A percentile compares a stretch with the other conserved stretches of the same genome.
Conservation (phyloP, 2,113 vertebrate genomes). For the Ardeotis arabs region DNA sequence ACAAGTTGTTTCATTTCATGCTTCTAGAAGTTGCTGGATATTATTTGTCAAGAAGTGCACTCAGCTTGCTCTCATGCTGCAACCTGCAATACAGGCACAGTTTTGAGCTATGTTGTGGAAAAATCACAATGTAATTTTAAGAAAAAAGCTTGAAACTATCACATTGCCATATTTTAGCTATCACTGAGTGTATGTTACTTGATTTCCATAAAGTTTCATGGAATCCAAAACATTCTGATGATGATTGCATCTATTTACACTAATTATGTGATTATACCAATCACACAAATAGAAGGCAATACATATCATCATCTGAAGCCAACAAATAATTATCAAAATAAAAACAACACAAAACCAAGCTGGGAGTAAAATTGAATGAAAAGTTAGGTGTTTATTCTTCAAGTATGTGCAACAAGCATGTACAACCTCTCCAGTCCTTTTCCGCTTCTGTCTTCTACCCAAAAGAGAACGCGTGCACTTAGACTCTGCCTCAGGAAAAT, state of each 20-base stretch:
- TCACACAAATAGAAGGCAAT: slow-evolving; percentile 44
- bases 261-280: slow-evolving; percentile 60
- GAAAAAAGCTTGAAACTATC: neutral
- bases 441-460: neutral
- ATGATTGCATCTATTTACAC: slow-evolving; percentile 53
- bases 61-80: neutral
- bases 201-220: slow-evolving; percentile 43
- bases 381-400: neutral
- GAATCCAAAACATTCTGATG: slow-evolving; percentile 41
- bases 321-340: slow-evolving; percentile 41
- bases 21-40: neutral
- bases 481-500: neutral
- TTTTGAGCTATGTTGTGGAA: neutral
- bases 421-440: neutral
- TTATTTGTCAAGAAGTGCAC: neutral
- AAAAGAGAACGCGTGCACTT: neutral
- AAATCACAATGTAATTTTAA: neutral
- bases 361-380: neutral
- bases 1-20: neutral
- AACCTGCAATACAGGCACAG: neutral
- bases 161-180: neutral
- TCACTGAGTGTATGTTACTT: neutral
- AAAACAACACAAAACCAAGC: slow-evolving; percentile 27
- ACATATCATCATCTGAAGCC: neutral
- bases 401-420: neutral